Evolutionary conservation across 2,113 vertebrate genomes (phyloP), one percentile per base, ranked within the genome.

Genomic region (Gavia stellata): DNA sequence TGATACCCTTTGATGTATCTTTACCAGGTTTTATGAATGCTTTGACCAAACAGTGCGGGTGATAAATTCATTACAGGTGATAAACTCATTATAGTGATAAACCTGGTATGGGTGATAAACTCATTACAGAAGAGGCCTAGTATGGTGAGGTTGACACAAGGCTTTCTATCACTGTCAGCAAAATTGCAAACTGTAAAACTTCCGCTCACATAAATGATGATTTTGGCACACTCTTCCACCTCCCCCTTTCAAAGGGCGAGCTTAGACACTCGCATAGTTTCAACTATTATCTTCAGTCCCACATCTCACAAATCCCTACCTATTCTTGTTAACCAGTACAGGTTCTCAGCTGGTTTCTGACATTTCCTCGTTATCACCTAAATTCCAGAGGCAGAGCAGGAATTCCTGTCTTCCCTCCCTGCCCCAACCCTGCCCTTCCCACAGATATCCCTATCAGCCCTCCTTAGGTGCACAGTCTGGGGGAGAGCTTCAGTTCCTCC

Each of bases 1-100:
- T 92, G 72, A 88, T 95, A 55, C 33, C 36, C 62, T 88, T 87
- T 91, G 90, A 96, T 94, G 36, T 85, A 86, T 81, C 66, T 87
- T 92, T 86, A 96, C 84, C 20, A 74, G 55, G 34, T 90, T 94
- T 94, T 95, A 96, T 95, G 93, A 95, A 93, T 91, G 86, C 83
- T 94, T 95, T 94, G 96, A 93, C 90, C 94, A 91, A 94, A 95
- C 71, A 92, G 50, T 86, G 50, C 0, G 3, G 47, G 79, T 95
- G 94, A 97, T 96, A 96, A 97, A 97, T 97, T 96, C 73, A 94
- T 96, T 97, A 96, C 26, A 66, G 77, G 19, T 68, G 79, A 94
- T 95, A 95, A 96, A 94, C 58, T 89, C 91, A 92, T 94, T 92
- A 91, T 45, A 95, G 89, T 92, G 95, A 94, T 96, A 95, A 93